phyloP scores from a whole-genome alignment of 2,113 vertebrate genomes.

The Callochromis pleurospilus region DNA sequence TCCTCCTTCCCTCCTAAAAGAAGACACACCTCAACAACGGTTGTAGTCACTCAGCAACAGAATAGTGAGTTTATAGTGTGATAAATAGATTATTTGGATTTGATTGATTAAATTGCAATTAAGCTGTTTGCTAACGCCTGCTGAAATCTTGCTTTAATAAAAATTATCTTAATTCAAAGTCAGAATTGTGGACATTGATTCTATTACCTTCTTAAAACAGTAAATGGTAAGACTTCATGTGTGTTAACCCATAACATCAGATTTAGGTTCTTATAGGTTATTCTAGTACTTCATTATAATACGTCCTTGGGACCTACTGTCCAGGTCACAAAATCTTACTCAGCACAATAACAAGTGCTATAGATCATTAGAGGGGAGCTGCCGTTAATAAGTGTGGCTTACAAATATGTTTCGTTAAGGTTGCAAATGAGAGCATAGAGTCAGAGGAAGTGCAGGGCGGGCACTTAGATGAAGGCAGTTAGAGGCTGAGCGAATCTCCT shows the following conservation, averaged over 20 bases:
- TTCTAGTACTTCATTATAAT: neutral
- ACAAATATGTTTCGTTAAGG: neutral
- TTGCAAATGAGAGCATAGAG: neutral
- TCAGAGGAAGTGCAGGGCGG: accelerated
- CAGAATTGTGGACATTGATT: neutral
- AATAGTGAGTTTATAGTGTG: neutral
- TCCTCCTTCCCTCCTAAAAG: neutral
- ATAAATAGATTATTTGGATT: neutral
- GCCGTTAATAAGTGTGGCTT: neutral
- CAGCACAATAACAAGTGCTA: neutral
- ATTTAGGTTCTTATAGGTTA: neutral
- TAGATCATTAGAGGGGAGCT: accelerated
- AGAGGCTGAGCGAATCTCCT: neutral
- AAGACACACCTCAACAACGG: accelerated
- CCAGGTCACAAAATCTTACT: neutral
- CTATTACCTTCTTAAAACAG: neutral
- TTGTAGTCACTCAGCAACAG: neutral
- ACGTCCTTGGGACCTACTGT: neutral
- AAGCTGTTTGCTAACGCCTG: neutral
- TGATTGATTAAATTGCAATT: neutral
- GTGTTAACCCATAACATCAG: neutral
- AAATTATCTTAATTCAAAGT: neutral
- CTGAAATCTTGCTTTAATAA: neutral
- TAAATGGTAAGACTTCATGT: neutral
- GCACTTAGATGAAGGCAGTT: neutral